Base-by-base conservation (phyloP, 2,797 vertebrate species). In the Leptoclinus maculatus region DNA sequence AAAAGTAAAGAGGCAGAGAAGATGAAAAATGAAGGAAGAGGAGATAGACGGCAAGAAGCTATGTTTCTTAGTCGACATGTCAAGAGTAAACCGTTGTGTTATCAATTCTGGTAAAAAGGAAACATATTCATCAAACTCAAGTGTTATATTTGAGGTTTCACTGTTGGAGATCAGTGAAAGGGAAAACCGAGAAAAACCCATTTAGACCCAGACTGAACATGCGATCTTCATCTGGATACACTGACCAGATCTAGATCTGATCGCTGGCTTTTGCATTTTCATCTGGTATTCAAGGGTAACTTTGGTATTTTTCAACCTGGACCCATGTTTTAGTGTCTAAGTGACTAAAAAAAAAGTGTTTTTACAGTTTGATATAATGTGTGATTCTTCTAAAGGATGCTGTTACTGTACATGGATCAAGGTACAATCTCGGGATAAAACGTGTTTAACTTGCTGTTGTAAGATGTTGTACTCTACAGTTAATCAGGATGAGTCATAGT, bases 21-120 rank as follows among this genome's bases (percentile, higher is more conserved):
- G n/a, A 74, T 80, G 71, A 86, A 78, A 83, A 82, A 87, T 80
- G 43, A 60, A 67, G 38, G 25, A n/a, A 29, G 10, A 3, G 34
- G 34, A 43, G 49, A 63, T 38, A 43, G 59, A 65, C 53, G 66
- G 58, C 23, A 25, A 34, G 36, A 7, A 13, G 29, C 34, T 21
- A 66, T 82, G 69, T 85, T 76, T 78, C 62, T 78, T 23, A 32
- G 66, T 54, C 51, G 64, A 12, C 72, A 49, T 78, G 38, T 63
- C 60, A 41, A 64, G 49, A 39, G 13, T 27, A 56, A 69, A 53
- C 16, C 36, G 58, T 69, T 68, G 14, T 29, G 36, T 60, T 66
- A 66, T 75, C n/a, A 66, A 41, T 69, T 39, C 63, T 76, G 19
- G 41, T 43, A 3, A 71, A 34, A 53, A 60, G 43, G 38, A 64